Evolutionary conservation across 2,113 vertebrate genomes (phyloP).

Genomic region (Cercopithecus mona): DNA sequence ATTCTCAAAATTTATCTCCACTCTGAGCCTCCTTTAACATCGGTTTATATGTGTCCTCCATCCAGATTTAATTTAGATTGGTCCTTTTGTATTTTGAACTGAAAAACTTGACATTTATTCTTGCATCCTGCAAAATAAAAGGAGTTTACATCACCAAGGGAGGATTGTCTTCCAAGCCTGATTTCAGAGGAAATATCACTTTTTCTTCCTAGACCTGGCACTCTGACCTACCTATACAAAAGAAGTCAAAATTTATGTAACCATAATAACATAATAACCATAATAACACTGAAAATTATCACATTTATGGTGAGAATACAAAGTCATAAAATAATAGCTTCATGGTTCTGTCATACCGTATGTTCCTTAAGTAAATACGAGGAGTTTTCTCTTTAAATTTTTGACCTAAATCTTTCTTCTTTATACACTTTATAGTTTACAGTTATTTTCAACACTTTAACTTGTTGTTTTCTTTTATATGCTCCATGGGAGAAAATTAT

Average conservation of each 20-base stretch:
- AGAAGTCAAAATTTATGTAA: not conserved
- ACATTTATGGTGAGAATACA: not conserved
- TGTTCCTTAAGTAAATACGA: not conserved
- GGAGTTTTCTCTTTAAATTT: not conserved
- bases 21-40: not conserved
- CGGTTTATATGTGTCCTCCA: not conserved
- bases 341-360: not conserved
- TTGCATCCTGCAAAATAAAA: not conserved
- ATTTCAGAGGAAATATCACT: slow-evolving; percentile 18
- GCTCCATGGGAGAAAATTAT: not conserved
- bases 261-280: not conserved
- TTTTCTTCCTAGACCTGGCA: not conserved
- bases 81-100: slow-evolving; percentile 3
- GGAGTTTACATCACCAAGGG: not conserved
- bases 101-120: not conserved
- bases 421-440: not conserved
- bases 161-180: not conserved
- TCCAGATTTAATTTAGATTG: slow-evolving; percentile 64
- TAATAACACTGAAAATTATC: not conserved
- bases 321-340: slow-evolving; percentile 5
- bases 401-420: slow-evolving; percentile 9
- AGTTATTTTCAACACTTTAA: not conserved
- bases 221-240: not conserved
- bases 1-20: slow-evolving; percentile 25
- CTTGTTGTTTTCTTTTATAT: not conserved